Percentiles rank a stretch among this genome's conserved stretches.
These are phyloP conservation scores for Lasioglossum calceatum DNA, from an alignment of 2,888 invertebrate genomes.

Conservation along the genomic window DNA sequence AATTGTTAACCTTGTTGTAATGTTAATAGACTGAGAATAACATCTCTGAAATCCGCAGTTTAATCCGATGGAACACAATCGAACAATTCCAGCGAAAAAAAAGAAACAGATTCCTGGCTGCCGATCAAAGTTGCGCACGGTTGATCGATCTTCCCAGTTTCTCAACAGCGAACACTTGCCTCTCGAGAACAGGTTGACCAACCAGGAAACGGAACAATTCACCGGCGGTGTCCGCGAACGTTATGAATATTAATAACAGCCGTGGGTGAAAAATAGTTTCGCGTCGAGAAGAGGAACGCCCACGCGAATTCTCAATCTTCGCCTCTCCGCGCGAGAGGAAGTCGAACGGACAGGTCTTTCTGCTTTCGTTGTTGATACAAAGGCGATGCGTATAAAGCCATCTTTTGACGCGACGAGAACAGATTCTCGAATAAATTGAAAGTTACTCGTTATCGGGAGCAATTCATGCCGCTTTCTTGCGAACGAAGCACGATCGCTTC, in stretches of 20 bases:
- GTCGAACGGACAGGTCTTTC: background rate
- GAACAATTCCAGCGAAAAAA: background rate
- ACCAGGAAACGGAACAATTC: slow-evolving; percentile 35
- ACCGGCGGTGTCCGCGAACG: slow-evolving; percentile 23
- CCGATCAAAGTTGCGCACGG: background rate
- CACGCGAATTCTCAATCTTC: slow-evolving; percentile 32
- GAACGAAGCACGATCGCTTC: slow-evolving; percentile 16
- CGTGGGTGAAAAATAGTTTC: slow-evolving; percentile 32
- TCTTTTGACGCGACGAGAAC: background rate
- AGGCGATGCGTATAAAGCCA: background rate
- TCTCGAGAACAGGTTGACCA: slow-evolving; percentile 39
- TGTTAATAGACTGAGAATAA: too few relatives aligned
- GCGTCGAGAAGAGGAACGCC: slow-evolving; percentile 37
- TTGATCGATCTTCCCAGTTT: background rate
- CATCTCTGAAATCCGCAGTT: too few relatives aligned
- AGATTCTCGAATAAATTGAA: background rate
- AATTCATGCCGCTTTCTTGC: slow-evolving; percentile 46
- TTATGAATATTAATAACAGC: slow-evolving; percentile 60
- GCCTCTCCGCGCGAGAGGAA: background rate
- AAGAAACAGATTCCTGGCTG: background rate
- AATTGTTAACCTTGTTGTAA: too few relatives aligned
- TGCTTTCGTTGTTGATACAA: background rate
- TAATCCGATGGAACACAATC: background rate
- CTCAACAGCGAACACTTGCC: slow-evolving; percentile 6
- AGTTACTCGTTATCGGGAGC: slow-evolving; percentile 39